These are phyloP conservation scores for Hipparchia sbordonii DNA, from an alignment of 2,888 invertebrate species.

Conservation along the genomic window DNA sequence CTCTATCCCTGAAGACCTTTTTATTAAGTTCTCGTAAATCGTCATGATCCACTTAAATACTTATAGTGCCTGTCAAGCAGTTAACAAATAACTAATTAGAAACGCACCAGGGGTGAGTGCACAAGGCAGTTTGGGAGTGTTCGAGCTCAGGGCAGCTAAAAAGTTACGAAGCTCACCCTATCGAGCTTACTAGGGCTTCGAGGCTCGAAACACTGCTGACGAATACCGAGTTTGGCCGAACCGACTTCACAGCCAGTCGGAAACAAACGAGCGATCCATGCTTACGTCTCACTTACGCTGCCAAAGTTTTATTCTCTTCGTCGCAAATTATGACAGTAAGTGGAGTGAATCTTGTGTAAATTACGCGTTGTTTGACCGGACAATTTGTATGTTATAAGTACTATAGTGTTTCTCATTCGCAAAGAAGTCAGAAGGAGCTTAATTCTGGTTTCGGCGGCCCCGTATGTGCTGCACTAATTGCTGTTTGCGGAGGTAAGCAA, in stretches of 20 bases:
- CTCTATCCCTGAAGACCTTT: no score
- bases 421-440: conserved; percentile 19
- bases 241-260: conserved; percentile 39
- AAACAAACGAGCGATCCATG: conserved; percentile 51
- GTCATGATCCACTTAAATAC: conserved; percentile 19
- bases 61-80: conserved; percentile 19
- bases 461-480: conserved; percentile 63
- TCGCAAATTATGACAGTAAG: conserved; percentile 70
- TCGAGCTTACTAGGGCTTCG: conserved; percentile 29
- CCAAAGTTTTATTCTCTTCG: conserved; percentile 65
- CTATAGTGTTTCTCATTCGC: conserved; percentile 26
- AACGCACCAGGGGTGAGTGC: conserved; percentile 27
- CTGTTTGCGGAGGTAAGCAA: conserved; percentile 72
- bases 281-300: conserved; percentile 56
- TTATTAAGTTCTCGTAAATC: no score
- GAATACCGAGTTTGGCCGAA: conserved; percentile 25
- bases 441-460: conserved; percentile 37
- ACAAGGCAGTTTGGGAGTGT: conserved; percentile 24
- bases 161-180: conserved; percentile 34
- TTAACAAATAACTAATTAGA: conserved; percentile 36
- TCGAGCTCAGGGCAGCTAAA: conserved; percentile 21
- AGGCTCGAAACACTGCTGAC: conserved; percentile 29
- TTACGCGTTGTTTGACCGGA: conserved; percentile 47
- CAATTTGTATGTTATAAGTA: conserved; percentile 30
- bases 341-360: conserved; percentile 67